Evolutionary conservation across 2,113 vertebrate genomes (phyloP).

Genomic region (Mirza zaza): DNA sequence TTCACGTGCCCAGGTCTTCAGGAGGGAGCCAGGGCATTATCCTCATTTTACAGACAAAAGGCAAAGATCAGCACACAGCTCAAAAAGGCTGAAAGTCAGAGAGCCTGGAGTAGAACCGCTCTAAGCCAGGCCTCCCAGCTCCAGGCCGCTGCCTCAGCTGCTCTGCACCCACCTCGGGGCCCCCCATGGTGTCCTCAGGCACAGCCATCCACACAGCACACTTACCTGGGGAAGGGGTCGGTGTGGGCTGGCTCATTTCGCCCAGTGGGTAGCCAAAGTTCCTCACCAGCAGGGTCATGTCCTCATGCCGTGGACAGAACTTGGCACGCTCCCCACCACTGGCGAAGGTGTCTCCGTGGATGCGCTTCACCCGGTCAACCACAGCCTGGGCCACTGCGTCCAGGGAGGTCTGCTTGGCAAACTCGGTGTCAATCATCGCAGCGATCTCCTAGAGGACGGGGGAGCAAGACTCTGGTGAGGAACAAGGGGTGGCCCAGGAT

Average conservation of each 20-base stretch:
- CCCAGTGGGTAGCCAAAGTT: conserved; percentile 93
- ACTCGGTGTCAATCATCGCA: conserved; percentile 97
- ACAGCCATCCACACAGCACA: rapidly evolving
- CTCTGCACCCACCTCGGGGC: background rate
- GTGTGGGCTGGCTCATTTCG: conserved; percentile 87
- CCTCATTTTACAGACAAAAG: background rate
- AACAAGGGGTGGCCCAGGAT: background rate
- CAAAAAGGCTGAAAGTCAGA: background rate
- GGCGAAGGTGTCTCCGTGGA: conserved; percentile 94
- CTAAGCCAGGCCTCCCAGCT: background rate
- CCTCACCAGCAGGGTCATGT: conserved; percentile 97
- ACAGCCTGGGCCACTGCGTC: conserved; percentile 95
- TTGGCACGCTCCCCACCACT: conserved; percentile 92
- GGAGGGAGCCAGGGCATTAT: background rate
- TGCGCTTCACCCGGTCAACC: conserved; percentile 94
- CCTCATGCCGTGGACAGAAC: conserved; percentile 93
- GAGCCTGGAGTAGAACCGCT: background rate
- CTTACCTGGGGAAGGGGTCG: conserved; percentile 92
- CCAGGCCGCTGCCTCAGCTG: background rate
- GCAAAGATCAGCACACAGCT: background rate
- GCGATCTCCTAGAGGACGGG: conserved; percentile 91
- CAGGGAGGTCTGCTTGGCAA: conserved; percentile 93
- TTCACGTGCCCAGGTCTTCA: rapidly evolving
- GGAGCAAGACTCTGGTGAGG: background rate
- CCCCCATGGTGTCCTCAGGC: rapidly evolving